Evolutionary conservation across 92 coral and sea anemone genomes (phyloP).

Genomic region (Isaurus tuberculatus): DNA sequence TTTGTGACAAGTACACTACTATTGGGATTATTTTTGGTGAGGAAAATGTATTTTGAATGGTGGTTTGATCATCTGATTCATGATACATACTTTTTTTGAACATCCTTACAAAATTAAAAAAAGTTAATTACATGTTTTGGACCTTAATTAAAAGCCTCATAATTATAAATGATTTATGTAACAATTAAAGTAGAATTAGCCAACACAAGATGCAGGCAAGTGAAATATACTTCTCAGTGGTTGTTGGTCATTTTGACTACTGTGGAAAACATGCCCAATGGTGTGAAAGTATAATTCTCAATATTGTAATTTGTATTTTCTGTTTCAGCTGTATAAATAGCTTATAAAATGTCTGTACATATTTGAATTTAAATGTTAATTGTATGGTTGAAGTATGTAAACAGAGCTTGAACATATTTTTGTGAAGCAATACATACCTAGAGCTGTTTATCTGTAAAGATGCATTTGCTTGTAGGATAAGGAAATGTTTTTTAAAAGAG

Average conservation of each 20-base stretch:
- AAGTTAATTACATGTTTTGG: conserved; percentile 13
- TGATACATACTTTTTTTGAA: not conserved
- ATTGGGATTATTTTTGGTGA: conserved; percentile 19
- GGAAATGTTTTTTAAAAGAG: not conserved
- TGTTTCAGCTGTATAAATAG: not conserved
- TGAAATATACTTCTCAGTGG: not conserved
- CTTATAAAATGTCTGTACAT: not conserved
- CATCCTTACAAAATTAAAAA: conserved; percentile 2
- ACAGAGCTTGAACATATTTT: not conserved
- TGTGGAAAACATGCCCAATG: not conserved
- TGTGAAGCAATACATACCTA: not conserved
- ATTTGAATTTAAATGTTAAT: not conserved
- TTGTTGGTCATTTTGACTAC: conserved; percentile 3
- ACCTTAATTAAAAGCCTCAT: not conserved
- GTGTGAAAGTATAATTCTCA: not conserved
- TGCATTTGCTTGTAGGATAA: not conserved
- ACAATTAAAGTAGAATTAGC: conserved; percentile 1
- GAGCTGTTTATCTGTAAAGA: conserved; percentile 1
- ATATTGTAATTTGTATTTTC: not conserved
- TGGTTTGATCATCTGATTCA: conserved; percentile 1
- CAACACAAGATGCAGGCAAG: not conserved
- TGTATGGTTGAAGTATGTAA: not conserved
- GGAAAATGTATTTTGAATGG: not conserved
- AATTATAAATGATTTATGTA: not conserved
- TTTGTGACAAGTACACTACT: conserved; percentile 6